phyloP scores from a whole-genome alignment of 2,797 vertebrate species.

The Pseudotriccus pelzelni region DNA sequence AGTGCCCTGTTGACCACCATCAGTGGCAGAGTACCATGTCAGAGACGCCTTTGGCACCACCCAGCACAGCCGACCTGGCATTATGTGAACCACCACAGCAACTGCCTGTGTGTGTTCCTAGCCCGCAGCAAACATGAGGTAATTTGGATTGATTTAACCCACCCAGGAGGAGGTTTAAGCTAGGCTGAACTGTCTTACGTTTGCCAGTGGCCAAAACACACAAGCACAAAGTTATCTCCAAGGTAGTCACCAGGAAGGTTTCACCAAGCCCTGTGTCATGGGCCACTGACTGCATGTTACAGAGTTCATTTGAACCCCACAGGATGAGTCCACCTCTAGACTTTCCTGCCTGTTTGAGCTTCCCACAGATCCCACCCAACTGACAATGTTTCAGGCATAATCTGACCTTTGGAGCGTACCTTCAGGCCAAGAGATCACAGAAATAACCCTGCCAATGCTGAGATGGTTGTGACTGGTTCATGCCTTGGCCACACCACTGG shows the following conservation, averaged over 20 bases:
- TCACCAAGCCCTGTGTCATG: rapidly evolving
- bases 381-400: not conserved
- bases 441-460: not conserved
- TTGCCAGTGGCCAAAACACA: not conserved
- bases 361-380: not conserved
- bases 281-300: not conserved
- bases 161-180: not conserved
- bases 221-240: not conserved
- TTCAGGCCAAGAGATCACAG: not conserved
- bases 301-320: not conserved
- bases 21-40: not conserved
- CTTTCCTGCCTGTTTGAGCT: not conserved
- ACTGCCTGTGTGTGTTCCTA: not conserved
- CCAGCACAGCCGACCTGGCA: not conserved
- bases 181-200: not conserved
- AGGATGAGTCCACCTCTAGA: not conserved
- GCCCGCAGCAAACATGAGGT: not conserved
- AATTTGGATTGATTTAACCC: not conserved
- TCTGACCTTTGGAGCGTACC: not conserved
- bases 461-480: not conserved
- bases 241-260: not conserved
- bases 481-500: not conserved
- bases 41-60: not conserved
- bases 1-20: not conserved
- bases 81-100: not conserved